Percentiles rank a stretch among this genome's conserved stretches.
Conservation (phyloP, 1,140 invertebrate species). For the Phenacoccus solenopsis region DNA sequence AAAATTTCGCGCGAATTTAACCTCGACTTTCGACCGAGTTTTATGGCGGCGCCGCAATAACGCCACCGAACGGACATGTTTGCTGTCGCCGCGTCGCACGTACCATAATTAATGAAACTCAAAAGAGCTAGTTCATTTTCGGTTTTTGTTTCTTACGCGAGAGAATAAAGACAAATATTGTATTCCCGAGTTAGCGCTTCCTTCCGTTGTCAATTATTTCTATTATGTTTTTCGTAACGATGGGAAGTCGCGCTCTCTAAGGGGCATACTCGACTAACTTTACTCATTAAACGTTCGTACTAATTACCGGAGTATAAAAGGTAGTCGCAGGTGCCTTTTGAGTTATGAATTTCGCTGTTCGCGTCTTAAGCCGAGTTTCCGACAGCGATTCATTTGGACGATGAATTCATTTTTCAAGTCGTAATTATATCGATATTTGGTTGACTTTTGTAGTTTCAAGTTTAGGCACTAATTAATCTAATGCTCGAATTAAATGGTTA, state of each 20-base stretch:
- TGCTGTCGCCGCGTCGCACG: not conserved
- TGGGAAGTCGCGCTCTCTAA: not conserved
- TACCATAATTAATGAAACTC: not conserved
- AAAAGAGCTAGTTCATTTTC: not conserved
- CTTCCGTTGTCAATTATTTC: not conserved
- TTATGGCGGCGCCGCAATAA: not conserved
- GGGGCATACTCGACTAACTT: not conserved
- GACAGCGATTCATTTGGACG: no score
- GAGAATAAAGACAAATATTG: not conserved
- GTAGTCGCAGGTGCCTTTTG: not conserved
- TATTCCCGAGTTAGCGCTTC: not conserved
- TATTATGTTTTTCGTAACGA: not conserved
- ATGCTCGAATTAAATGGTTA: no score
- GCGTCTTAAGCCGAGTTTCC: no score
- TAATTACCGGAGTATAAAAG: constrained; percentile 3
- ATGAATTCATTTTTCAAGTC: no score
- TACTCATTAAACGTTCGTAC: not conserved
- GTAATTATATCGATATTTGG: no score
- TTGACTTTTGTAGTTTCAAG: no score
- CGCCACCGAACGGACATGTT: no score
- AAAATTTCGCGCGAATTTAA: no score
- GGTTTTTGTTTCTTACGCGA: not conserved
- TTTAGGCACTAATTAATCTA: no score
- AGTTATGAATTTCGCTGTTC: constrained; percentile 3
- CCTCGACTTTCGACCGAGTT: not conserved